These are phyloP conservation scores for Encarsia formosa DNA, from an alignment of 2,888 invertebrate genomes.

Conservation along the genomic window DNA sequence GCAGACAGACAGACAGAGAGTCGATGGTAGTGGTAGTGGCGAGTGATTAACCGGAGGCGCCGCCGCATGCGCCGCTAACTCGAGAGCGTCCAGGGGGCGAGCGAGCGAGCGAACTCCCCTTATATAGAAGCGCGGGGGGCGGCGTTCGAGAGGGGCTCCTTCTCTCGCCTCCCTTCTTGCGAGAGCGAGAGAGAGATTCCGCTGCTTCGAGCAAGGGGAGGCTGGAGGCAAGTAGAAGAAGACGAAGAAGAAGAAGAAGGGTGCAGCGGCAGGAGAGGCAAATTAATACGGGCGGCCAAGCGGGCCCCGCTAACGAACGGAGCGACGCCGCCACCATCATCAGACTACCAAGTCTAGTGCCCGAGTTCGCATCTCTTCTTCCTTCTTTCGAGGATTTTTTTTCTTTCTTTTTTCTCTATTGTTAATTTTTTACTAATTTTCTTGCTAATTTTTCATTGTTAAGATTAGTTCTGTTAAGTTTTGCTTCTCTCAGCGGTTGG, in stretches of 20 bases:
- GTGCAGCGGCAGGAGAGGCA: conserved; percentile 48
- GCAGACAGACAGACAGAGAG: too few species aligned
- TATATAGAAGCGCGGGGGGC: conserved; percentile 12
- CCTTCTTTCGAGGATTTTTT: too few species aligned
- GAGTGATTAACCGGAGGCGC: not conserved
- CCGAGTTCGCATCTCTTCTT: not conserved
- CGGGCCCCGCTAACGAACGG: conserved; percentile 49
- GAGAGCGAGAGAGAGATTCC: not conserved
- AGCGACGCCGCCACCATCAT: conserved; percentile 44
- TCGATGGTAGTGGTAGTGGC: too few species aligned
- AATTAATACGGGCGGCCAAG: conserved; percentile 50
- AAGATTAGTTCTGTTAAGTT: too few species aligned
- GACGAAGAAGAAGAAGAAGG: conserved; percentile 30
- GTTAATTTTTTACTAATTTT: too few species aligned
- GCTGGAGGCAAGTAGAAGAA: conserved; percentile 6
- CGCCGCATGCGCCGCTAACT: not conserved
- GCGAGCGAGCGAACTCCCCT: conserved; percentile 17
- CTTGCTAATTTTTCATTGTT: too few species aligned
- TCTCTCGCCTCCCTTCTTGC: conserved; percentile 16
- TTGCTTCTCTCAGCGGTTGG: too few species aligned
- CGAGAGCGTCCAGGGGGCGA: not conserved
- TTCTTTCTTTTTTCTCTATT: too few species aligned
- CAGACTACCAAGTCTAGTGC: conserved; percentile 30
- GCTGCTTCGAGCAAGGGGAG: conserved; percentile 1
- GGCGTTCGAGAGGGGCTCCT: conserved; percentile 23